Conservation (phyloP, 2,797 vertebrate species). For the Florisuga fusca region DNA sequence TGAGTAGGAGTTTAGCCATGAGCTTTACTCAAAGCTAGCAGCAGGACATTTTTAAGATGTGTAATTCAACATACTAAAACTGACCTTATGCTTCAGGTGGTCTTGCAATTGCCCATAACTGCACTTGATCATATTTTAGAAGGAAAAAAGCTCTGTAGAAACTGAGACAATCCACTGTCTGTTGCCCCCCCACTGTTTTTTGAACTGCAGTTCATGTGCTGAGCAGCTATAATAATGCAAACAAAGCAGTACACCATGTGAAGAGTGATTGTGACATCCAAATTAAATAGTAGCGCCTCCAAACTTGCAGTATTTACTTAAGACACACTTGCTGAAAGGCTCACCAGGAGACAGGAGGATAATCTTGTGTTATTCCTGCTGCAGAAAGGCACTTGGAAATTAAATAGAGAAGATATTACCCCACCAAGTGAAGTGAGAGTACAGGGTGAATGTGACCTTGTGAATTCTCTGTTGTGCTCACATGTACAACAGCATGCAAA, state of each 20-base stretch:
- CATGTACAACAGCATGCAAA: neutral
- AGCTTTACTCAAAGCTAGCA: neutral
- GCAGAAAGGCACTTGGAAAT: neutral
- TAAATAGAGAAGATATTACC: neutral
- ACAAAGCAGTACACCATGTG: neutral
- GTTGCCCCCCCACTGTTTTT: neutral
- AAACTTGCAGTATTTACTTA: neutral
- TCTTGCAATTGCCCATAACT: neutral
- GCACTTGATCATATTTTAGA: neutral
- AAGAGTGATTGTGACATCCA: neutral
- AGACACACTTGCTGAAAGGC: neutral
- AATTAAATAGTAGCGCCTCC: neutral
- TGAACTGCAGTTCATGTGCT: neutral
- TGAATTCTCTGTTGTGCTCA: neutral
- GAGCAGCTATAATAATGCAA: neutral
- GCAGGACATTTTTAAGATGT: neutral
- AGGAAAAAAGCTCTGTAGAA: neutral
- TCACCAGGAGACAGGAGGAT: neutral
- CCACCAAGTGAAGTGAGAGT: neutral
- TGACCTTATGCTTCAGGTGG: neutral
- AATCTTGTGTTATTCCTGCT: neutral
- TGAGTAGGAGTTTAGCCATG: neutral
- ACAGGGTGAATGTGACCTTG: neutral
- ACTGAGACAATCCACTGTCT: neutral
- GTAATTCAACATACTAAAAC: neutral